A percentile compares a stretch with the other conserved stretches of the same genome.
Conservation (phyloP, 2,888 invertebrate genomes). For the Eupithecia subfuscata region DNA sequence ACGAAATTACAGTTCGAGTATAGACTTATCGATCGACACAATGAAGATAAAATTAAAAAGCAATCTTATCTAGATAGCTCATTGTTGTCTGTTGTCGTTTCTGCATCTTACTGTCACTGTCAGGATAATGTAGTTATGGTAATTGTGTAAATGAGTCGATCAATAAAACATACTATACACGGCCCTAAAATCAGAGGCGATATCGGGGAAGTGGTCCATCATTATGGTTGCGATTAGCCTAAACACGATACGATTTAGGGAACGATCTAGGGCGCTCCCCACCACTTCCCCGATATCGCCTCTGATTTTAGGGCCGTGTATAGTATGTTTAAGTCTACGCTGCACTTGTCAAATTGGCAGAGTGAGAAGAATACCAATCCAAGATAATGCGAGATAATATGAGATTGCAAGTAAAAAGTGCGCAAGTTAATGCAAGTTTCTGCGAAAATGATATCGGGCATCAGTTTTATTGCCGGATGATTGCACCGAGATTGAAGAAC, state of each 20-base stretch:
- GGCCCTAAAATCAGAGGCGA: too few relatives aligned
- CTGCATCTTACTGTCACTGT: not conserved
- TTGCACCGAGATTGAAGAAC: conserved; percentile 55
- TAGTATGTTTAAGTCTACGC: too few relatives aligned
- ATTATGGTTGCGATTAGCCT: too few relatives aligned
- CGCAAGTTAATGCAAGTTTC: conserved; percentile 55
- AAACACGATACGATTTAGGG: too few relatives aligned
- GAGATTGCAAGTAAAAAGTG: conserved; percentile 15
- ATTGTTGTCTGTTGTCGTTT: not conserved
- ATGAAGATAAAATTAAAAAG: not conserved
- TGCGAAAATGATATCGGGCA: conserved; percentile 61
- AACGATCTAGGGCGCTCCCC: too few relatives aligned
- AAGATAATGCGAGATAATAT: conserved; percentile 16
- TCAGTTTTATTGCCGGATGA: conserved; percentile 62
- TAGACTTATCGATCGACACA: not conserved
- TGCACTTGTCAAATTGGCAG: conserved; percentile 7
- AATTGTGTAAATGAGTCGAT: not conserved
- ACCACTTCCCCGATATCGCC: too few relatives aligned
- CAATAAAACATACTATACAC: too few relatives aligned
- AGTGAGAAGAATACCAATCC: conserved; percentile 42
- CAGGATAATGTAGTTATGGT: not conserved
- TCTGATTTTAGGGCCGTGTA: too few relatives aligned
- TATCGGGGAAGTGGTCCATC: too few relatives aligned
- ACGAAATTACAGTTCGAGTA: not conserved
- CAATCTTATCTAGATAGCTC: not conserved